These are phyloP conservation scores for Aphidius gifuensis DNA, from an alignment of 1,140 invertebrate genomes.

Conservation along the genomic window DNA sequence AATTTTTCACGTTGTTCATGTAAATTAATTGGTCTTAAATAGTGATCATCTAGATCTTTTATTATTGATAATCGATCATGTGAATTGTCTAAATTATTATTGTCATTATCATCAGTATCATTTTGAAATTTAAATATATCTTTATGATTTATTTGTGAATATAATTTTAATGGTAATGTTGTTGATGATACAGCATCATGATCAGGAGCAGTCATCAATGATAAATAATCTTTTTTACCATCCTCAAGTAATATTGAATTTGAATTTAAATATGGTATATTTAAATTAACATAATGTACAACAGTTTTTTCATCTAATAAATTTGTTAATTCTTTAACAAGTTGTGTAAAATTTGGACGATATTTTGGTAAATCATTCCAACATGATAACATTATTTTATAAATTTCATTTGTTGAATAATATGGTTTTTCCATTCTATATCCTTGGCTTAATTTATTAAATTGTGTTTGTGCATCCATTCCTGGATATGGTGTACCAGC, in stretches of 20 bases:
- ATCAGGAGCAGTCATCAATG: conserved; percentile 72
- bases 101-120: conserved; percentile 15
- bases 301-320: conserved; percentile 79
- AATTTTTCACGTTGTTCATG: conserved; percentile 48
- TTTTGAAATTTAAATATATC: conserved; percentile 54
- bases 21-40: conserved; percentile 51
- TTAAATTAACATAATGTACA: conserved; percentile 84
- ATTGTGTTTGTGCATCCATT: conserved; percentile 71
- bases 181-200: conserved; percentile 60
- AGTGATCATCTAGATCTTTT: conserved; percentile 43
- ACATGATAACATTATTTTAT: conserved; percentile 79
- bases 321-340: conserved; percentile 71
- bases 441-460: conserved; percentile 74
- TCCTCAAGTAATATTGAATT: conserved; percentile 58
- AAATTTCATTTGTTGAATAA: conserved; percentile 74
- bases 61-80: conserved; percentile 61
- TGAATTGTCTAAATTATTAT: conserved; percentile 44
- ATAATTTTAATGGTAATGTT: conserved; percentile 35
- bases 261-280: conserved; percentile 71
- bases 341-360: conserved; percentile 74
- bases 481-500: conserved; percentile 85
- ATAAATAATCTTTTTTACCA: conserved; percentile 69
- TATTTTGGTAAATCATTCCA: conserved; percentile 76
- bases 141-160: too few relatives aligned
- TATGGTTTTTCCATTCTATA: conserved; percentile 83